Base-by-base conservation (phyloP, 2,113 vertebrate species). In the Struthio camelus region DNA sequence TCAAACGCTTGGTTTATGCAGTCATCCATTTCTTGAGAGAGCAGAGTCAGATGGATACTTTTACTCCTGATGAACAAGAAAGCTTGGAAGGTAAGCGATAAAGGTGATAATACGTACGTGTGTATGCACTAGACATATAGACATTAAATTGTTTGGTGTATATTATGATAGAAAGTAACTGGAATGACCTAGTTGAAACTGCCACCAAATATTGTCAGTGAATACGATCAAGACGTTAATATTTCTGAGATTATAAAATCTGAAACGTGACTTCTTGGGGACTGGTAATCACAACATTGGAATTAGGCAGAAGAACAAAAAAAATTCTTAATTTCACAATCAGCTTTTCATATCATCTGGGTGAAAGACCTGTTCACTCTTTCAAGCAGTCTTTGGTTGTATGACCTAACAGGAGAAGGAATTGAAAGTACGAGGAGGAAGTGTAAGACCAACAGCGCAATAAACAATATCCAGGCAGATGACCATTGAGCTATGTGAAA, bases 11-110 rank as follows among this genome's bases (percentile, higher is more conserved):
- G 73, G 99, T 99, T 75, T 99, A 99, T 98, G 99, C 99, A 73
- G 98, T 99, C 87, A 99, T 99, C 96, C 99, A 99, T 97, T 99
- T 99, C 98, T 98, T 99, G 92, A 98, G 99, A 97, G 99, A 99
- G 94, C 99, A 99, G 97, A 99, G 98, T 91, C 98, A 99, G 94
- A 97, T 98, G 94, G 99, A 99, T 42, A 97, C 98, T 85, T 98
- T 99, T 87, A 99, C 99, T 96, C 98, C 99, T 40, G 99, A 99
- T 96, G 99, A 99, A 97, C 99, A 99, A 97, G 99, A 99, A 98
- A 99, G 99, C 96, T 98, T 99, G 54, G 99, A 99, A 99, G 99
- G 99, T 99, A 97, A 85, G 96, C 32, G 50, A 34, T 34, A 58
- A 95, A 81, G 22, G 2, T 79, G 12, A 18, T 54, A 19, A 10